Conservation (phyloP, 2,113 vertebrate species). For the Monarcha castaneiventris region DNA sequence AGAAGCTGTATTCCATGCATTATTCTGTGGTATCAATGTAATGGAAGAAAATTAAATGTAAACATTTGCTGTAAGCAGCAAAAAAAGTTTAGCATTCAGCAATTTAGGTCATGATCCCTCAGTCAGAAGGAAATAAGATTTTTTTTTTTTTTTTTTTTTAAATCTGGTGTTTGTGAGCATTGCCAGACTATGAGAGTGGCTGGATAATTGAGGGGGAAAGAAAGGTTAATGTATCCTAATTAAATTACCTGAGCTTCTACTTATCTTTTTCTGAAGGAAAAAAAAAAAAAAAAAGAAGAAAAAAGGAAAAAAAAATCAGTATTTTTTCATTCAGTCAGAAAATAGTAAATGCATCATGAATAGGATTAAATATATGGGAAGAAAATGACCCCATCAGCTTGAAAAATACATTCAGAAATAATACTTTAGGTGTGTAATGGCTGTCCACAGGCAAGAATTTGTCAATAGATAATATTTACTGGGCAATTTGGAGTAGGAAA, state of each 20-base stretch:
- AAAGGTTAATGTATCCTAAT: neutral
- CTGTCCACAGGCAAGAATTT: neutral
- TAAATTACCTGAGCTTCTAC: constrained; percentile 2
- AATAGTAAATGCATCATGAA: neutral
- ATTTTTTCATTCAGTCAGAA: neutral
- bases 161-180: neutral
- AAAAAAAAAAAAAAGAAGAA: neutral
- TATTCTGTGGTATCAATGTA: neutral
- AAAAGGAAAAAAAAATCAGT: neutral
- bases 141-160: neutral
- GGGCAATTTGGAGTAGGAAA: neutral
- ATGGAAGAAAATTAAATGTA: constrained; percentile 29
- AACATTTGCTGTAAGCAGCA: constrained; percentile 20
- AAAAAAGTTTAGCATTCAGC: neutral
- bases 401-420: neutral
- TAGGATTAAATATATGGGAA: neutral
- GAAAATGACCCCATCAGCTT: neutral
- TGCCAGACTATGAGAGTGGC: neutral
- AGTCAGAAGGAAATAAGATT: neutral
- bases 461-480: neutral
- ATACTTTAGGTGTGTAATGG: neutral
- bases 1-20: neutral
- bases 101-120: constrained; percentile 2
- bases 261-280: neutral
- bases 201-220: neutral